Percentiles rank a stretch among this genome's conserved stretches.
Evolutionary conservation across 2,888 invertebrate genomes (phyloP).

Genomic region (Prosopocoilus inquinatus): DNA sequence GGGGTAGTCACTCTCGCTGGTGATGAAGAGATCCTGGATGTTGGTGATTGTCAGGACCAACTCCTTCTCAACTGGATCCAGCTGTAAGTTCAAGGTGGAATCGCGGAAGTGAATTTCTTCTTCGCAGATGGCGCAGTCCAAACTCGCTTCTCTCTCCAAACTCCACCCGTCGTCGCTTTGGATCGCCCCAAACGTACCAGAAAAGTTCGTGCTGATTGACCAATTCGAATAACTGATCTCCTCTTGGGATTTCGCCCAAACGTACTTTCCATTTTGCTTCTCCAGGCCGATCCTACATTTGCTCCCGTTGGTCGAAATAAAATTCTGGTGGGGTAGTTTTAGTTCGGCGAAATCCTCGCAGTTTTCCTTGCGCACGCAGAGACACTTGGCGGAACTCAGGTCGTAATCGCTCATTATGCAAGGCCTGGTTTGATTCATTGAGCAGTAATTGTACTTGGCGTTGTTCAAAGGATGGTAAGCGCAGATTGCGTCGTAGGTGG

Average conservation of each 20-base stretch:
- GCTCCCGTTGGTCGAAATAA: conserved; percentile 2
- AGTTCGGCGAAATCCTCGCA: conserved; percentile 13
- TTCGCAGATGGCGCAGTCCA: conserved; percentile 12
- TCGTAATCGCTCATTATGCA: conserved; percentile 13
- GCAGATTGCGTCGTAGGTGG: conserved; percentile 12
- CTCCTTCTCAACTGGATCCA: conserved; percentile 8
- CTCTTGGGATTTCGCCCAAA: conserved; percentile 15
- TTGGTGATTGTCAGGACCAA: conserved; percentile 9
- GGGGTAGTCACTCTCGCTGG: conserved; percentile 4
- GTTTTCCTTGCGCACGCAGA: conserved; percentile 5
- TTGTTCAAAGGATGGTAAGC: conserved; percentile 13
- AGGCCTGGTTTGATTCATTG: conserved; percentile 4
- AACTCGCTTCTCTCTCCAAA: background rate
- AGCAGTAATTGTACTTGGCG: conserved; percentile 7
- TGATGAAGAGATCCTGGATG: conserved; percentile 9
- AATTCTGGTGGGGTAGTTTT: conserved; percentile 15
- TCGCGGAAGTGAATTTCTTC: conserved; percentile 2
- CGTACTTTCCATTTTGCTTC: background rate
- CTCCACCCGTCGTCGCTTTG: conserved; percentile 10
- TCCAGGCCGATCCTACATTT: conserved; percentile 14
- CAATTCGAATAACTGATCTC: conserved; percentile 13
- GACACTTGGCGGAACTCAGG: conserved; percentile 10
- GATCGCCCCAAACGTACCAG: conserved; percentile 7
- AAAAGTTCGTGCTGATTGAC: conserved; percentile 10
- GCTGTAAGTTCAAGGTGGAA: conserved; percentile 1